Percentiles rank a stretch among this genome's conserved stretches.
These are phyloP conservation scores for Chelidonichthys spinosus DNA, from an alignment of 2,797 vertebrate species.

Conservation along the genomic window DNA sequence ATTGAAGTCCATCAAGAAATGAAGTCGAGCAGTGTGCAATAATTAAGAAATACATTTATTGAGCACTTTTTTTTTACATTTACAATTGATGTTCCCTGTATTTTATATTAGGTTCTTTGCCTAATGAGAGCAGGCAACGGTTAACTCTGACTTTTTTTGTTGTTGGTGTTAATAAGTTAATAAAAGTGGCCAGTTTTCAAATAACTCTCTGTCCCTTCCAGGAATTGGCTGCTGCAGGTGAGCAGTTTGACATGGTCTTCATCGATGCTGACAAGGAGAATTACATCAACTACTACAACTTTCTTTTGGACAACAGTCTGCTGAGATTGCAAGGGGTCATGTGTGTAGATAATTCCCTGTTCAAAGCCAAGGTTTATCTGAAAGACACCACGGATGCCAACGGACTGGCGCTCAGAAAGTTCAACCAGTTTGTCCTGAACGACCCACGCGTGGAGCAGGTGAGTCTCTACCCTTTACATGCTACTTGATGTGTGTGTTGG, in stretches of 20 bases:
- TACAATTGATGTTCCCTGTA: background rate
- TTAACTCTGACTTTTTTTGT: background rate
- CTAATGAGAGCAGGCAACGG: constrained; percentile 9
- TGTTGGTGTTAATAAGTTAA: background rate
- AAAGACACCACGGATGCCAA: constrained; percentile 82
- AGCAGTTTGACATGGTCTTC: constrained; percentile 89
- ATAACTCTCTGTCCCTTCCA: constrained; percentile 43
- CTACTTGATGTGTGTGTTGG: background rate
- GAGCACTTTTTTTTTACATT: background rate
- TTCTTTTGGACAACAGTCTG: constrained; percentile 88
- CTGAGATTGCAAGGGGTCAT: constrained; percentile 84
- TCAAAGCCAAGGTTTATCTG: constrained; percentile 88
- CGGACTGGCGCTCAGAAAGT: constrained; percentile 82
- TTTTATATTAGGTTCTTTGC: background rate
- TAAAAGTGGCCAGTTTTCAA: background rate
- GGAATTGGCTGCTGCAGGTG: constrained; percentile 82
- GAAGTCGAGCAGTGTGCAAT: background rate
- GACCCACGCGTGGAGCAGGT: constrained; percentile 86
- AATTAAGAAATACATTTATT: background rate
- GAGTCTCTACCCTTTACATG: background rate
- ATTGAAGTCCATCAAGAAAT: background rate
- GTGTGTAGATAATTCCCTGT: constrained; percentile 86
- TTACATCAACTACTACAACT: constrained; percentile 87
- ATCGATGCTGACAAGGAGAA: constrained; percentile 89
- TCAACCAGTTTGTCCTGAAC: constrained; percentile 83